Evolutionary conservation across 1,140 invertebrate genomes (phyloP).

Genomic region (Carcinoscorpius rotundicauda): DNA sequence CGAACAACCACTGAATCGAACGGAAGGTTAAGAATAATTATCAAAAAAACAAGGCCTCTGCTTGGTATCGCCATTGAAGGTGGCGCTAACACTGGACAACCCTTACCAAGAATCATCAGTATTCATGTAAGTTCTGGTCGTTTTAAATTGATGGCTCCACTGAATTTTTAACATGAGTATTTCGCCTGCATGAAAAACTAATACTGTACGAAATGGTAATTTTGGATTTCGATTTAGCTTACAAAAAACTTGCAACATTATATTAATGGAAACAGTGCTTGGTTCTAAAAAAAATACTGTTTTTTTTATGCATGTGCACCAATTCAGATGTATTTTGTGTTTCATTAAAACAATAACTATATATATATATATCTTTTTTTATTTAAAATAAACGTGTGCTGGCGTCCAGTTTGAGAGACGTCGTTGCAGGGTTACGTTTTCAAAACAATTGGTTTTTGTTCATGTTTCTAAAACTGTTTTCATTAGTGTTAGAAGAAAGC

Average conservation of each 20-base stretch:
- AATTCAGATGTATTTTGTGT: not conserved
- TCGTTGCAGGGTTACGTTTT: not conserved
- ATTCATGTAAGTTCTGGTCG: conserved; percentile 64
- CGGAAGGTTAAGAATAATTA: conserved; percentile 64
- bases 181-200: no score
- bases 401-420: no score
- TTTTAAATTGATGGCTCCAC: not conserved
- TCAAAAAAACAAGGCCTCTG: conserved; percentile 73
- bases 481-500: not conserved
- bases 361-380: not conserved
- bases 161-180: no score
- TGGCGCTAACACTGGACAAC: conserved; percentile 86
- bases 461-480: not conserved
- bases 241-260: no score
- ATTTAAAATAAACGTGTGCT: no score
- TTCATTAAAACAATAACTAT: not conserved
- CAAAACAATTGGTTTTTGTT: not conserved
- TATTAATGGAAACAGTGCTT: no score
- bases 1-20: conserved; percentile 28
- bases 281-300: not conserved
- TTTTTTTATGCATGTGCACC: not conserved
- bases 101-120: conserved; percentile 86
- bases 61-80: conserved; percentile 94
- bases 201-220: no score
- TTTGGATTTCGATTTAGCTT: no score